Conservation (phyloP, 1,140 invertebrate genomes). For the Elysia chlorotica region DNA sequence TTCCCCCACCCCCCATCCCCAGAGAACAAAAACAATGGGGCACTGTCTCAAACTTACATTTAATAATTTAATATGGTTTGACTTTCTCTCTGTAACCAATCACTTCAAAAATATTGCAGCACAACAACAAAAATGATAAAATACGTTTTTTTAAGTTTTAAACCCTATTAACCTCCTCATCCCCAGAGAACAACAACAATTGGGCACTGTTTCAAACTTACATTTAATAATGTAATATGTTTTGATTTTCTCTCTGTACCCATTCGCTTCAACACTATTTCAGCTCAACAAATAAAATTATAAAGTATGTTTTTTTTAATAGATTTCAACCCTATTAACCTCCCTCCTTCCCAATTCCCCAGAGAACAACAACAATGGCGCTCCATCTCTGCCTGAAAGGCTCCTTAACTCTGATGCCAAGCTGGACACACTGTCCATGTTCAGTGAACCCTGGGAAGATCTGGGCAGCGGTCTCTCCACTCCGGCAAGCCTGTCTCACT, state of each 20-base stretch:
- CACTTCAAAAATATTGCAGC: background rate
- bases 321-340: too few relatives aligned
- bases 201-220: background rate
- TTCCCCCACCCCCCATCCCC: too few relatives aligned
- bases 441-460: too few relatives aligned
- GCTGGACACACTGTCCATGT: too few relatives aligned
- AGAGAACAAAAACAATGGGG: background rate
- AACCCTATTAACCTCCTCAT: background rate
- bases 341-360: background rate
- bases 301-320: too few relatives aligned
- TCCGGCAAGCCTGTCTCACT: conserved; percentile 14
- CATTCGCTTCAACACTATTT: background rate
- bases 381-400: background rate
- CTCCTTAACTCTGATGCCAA: background rate
- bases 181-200: background rate
- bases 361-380: conserved; percentile 15
- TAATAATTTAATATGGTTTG: background rate
- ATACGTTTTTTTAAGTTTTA: too few relatives aligned
- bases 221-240: background rate
- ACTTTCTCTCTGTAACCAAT: background rate
- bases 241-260: background rate
- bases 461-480: background rate
- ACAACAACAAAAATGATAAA: background rate
- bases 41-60: background rate
- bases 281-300: background rate